These are phyloP conservation scores for Alosa alosa DNA, from an alignment of 2,113 vertebrate species.

Conservation along the genomic window DNA sequence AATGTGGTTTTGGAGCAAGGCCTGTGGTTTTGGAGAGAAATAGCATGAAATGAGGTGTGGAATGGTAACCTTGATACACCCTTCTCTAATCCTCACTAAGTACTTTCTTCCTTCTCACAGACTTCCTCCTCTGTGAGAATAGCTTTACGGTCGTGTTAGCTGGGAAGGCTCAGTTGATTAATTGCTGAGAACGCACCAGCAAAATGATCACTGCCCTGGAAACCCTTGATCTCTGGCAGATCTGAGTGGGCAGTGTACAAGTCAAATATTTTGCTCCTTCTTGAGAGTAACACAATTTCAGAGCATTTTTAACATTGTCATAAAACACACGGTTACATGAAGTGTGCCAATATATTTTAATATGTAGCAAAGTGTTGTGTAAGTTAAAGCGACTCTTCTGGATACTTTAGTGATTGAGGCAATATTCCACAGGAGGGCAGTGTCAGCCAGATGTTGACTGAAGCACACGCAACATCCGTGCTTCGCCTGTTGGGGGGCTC, in stretches of 20 bases:
- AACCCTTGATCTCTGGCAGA: conserved; percentile 27
- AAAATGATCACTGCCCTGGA: conserved; percentile 43
- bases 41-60: conserved; percentile 50
- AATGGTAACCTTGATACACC: conserved; percentile 40
- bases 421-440: background rate
- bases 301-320: background rate
- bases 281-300: background rate
- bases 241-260: background rate
- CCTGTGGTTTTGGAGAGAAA: conserved; percentile 49
- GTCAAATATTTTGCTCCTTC: background rate
- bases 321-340: background rate
- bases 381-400: too few relatives aligned
- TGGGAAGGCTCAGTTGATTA: conserved; percentile 14
- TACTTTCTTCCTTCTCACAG: conserved; percentile 30
- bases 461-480: background rate
- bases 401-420: background rate
- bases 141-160: background rate
- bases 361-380: background rate
- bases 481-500: background rate
- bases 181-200: conserved; percentile 12
- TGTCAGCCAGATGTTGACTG: background rate
- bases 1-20: conserved; percentile 38
- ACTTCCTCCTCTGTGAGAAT: conserved; percentile 21
- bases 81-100: conserved; percentile 27
- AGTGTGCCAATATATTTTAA: background rate